Evolutionary conservation across 2,888 invertebrate species (phyloP), one percentile per base, ranked within the genome.

Genomic region (Automeris io): DNA sequence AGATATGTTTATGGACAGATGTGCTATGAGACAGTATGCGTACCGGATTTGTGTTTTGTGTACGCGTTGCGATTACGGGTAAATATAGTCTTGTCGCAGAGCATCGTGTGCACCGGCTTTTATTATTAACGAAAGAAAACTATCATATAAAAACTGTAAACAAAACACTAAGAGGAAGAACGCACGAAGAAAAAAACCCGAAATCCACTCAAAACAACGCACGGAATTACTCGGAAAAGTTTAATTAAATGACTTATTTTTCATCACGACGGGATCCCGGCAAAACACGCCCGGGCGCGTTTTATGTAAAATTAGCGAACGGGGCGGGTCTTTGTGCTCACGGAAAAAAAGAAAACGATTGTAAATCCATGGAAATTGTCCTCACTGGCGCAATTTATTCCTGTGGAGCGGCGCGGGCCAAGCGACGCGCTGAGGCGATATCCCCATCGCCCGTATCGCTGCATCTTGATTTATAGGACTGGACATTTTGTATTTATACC

Each of bases 341-440:
- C n/a, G n/a, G n/a, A 42, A 42, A 21, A 22, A 38, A 54, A 52
- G 49, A 46, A 51, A 53, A 52, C 52, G 44, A 62, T 60, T 67
- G 57, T 62, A 61, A 64, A 63, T 66, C 61, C 50, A 52, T 58
- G 55, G 52, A 58, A 64, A 60, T 60, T 49, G 51, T 56, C 54
- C 50, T 48, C 40, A 22, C 54, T 42, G 53, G 44, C 53, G 46
- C 41, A 58, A 64, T 63, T 64, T 64, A 61, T 63, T 60, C 51
- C 47, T 49, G 51, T 51, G 8, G 26, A 16, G 26, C n/a, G 26
- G 26, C 16, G 13, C 5, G 7, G 26, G 8, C 26, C 31, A 50
- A 43, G 53, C 35, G 26, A 26, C 8, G n/a, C 26, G 26, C 13
- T 26, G 26, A 26, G 16, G 26, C 26, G 26, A 16, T 26, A 26